Evolutionary conservation across 2,797 vertebrate genomes (phyloP).

Genomic region (Euphonia xanthogaster): DNA sequence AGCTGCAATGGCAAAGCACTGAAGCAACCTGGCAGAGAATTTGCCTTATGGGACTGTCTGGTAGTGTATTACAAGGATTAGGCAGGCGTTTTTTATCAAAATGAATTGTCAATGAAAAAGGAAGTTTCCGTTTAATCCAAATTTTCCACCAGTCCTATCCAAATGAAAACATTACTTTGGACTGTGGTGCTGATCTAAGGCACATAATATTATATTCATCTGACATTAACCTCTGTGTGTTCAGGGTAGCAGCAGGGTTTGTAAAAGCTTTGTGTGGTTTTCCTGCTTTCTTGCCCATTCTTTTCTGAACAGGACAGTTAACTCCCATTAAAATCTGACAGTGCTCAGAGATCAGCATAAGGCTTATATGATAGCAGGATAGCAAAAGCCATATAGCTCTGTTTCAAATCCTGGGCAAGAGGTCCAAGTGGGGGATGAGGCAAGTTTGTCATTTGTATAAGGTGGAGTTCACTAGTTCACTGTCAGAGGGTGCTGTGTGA

Average conservation of each 20-base stretch:
- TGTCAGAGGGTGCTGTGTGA: neutral
- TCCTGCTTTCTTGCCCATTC: neutral
- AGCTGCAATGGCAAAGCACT: neutral
- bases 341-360: neutral
- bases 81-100: neutral
- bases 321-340: neutral
- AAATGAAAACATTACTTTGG: slow-evolving; percentile 41
- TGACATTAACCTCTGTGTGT: neutral
- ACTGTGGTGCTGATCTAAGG: neutral
- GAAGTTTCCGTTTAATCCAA: slow-evolving; percentile 52
- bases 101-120: slow-evolving; percentile 40
- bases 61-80: slow-evolving; percentile 2
- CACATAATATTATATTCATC: neutral
- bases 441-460: neutral
- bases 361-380: neutral
- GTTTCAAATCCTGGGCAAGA: neutral
- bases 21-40: neutral
- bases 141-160: slow-evolving; percentile 50
- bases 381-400: neutral
- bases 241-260: neutral
- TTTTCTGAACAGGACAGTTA: neutral
- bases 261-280: neutral
- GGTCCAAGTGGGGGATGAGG: neutral
- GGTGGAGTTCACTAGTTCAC: neutral
- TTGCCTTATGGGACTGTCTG: neutral